Base-by-base conservation (phyloP, 1,140 invertebrate genomes). In the Mizuhopecten yessoensis region DNA sequence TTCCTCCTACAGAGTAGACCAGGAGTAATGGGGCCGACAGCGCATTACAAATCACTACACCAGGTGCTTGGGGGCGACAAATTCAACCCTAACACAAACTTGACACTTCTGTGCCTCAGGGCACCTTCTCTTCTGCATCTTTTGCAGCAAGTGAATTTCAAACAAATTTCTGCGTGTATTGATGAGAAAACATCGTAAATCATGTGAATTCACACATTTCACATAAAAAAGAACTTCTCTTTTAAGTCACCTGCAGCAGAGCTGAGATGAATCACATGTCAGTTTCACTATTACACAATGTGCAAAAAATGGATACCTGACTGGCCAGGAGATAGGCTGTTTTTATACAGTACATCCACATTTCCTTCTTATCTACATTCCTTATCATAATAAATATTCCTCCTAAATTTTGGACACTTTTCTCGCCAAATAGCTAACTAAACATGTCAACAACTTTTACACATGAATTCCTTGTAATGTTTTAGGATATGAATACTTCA, bases 191-290 rank as follows among this genome's bases (percentile, higher is more conserved):
- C 23, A 75, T 75, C 57, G n/a, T 75, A 75, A 75, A 75, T 75
- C 57, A 75, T 75, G 57, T 75, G 57, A 75, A 75, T 75, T 75
- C 57, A 75, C 57, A 75, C 57, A 75, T 75, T 75, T 75, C 57
- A 75, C 57, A 75, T 75, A 29, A 75, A 75, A 75, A 75, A 5
- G 57, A 75, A 75, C 57, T 29, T n/a, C 29, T 29, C 57, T 75
- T 75, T 75, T 13, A 75, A 75, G 57, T 75, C 57, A 75, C 57
- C 57, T 75, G 57, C n/a, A 75, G 57, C n/a, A 75, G 23, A n/a
- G 57, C 9, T 5, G 57, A 75, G 57, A 75, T 75, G 57, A 75
- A 75, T 75, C 5, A n/a, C 57, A 75, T 75, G 57, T 75, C 57
- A 75, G 57, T 75, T 75, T 75, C 57, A 75, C 57, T 75, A 75